A percentile compares a stretch with the other conserved stretches of the same genome.
phyloP scores from a whole-genome alignment of 2,113 vertebrate genomes.

The Poeciliopsis retropinna region DNA sequence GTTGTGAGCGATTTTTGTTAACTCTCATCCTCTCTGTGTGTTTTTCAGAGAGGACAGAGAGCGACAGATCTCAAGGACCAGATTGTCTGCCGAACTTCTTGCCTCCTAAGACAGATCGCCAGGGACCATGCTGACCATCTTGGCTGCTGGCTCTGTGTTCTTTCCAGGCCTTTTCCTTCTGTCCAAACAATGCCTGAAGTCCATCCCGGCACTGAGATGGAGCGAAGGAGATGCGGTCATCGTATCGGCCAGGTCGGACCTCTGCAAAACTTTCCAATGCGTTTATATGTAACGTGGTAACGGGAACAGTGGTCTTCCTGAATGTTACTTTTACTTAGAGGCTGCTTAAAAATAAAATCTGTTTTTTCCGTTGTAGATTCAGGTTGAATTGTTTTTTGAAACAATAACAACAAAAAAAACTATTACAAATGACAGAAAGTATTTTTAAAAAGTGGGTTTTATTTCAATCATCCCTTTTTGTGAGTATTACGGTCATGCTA shows the following conservation, averaged over 20 bases:
- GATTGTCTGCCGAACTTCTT: conserved; percentile 58
- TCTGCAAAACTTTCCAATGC: not conserved
- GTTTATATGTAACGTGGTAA: not conserved
- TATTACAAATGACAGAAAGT: too few species aligned
- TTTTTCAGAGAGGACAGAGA: conserved; percentile 63
- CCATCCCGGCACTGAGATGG: conserved; percentile 85
- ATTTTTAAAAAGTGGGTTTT: too few species aligned
- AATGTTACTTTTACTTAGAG: not conserved
- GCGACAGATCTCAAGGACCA: conserved; percentile 61
- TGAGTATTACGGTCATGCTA: too few species aligned
- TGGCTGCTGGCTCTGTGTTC: conserved; percentile 88
- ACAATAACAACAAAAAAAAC: too few species aligned
- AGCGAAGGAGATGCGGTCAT: conserved; percentile 89
- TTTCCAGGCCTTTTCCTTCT: conserved; percentile 90
- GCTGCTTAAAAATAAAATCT: too few species aligned
- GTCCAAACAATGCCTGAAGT: conserved; percentile 86
- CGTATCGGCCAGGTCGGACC: conserved; percentile 86
- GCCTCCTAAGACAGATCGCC: conserved; percentile 42
- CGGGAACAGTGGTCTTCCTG: not conserved
- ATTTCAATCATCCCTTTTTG: too few species aligned
- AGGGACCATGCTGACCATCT: conserved; percentile 85
- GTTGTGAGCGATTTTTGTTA: conserved; percentile 9
- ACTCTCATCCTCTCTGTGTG: conserved; percentile 6
- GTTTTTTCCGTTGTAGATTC: too few species aligned
- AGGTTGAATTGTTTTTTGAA: too few species aligned